A percentile compares a stretch with the other conserved stretches of the same genome.
Conservation (phyloP, 92 coral and sea anemone genomes). For the Porites rus region DNA sequence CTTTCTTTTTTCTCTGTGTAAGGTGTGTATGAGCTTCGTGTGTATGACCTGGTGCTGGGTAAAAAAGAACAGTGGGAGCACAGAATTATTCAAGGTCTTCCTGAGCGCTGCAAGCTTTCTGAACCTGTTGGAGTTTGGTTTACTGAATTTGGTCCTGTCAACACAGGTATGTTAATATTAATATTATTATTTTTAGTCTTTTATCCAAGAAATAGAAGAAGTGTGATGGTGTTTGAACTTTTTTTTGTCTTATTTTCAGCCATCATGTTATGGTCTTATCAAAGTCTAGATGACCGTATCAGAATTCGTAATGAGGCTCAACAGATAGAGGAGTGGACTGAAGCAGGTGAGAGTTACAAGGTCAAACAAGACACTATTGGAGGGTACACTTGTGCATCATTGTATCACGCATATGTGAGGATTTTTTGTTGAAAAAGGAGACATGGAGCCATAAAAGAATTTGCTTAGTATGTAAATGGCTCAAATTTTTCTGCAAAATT, state of each 20-base stretch:
- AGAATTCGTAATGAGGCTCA: constrained; percentile 61
- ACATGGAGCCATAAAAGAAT: too few species aligned
- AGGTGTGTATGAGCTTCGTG: constrained; percentile 93
- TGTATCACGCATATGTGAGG: too few species aligned
- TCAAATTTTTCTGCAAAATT: too few species aligned
- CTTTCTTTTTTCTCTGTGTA: not conserved
- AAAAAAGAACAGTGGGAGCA: constrained; percentile 84
- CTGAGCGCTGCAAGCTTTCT: constrained; percentile 75
- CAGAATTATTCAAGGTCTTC: constrained; percentile 79
- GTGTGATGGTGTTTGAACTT: not conserved
- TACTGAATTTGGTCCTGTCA: constrained; percentile 81
- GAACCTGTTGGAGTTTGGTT: constrained; percentile 90
- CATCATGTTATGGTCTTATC: constrained; percentile 78
- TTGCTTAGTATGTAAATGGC: too few species aligned
- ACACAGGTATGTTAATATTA: constrained; percentile 55
- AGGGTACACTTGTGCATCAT: too few species aligned
- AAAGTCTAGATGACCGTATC: constrained; percentile 81
- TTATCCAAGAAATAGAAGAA: too few species aligned
- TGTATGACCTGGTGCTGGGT: constrained; percentile 74
- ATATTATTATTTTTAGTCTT: too few species aligned
- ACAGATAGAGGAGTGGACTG: constrained; percentile 84
- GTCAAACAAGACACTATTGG: too few species aligned
- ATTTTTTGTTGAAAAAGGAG: too few species aligned
- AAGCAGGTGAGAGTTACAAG: constrained; percentile 68
- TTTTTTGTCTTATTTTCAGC: constrained; percentile 16